A percentile compares a stretch with the other conserved stretches of the same genome.
Conservation (phyloP, 1,140 invertebrate genomes). For the Sitophilus oryzae region DNA sequence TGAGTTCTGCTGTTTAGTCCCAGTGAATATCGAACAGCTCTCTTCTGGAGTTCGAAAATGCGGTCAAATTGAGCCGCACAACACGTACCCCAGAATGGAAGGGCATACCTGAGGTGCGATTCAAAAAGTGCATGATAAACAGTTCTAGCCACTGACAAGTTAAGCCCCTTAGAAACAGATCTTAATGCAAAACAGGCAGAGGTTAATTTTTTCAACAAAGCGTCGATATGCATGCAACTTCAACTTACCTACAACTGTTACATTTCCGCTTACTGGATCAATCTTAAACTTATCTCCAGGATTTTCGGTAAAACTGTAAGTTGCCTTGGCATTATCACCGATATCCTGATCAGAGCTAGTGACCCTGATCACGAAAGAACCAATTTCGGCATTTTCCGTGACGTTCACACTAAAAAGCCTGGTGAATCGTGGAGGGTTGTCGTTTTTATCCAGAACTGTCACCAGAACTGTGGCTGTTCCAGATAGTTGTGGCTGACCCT, state of each 20-base stretch:
- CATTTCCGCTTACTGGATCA: slow-evolving; percentile 81
- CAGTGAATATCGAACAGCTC: too few species aligned
- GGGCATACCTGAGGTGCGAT: too few species aligned
- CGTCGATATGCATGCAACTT: neutral
- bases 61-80: too few species aligned
- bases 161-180: too few species aligned
- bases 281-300: slow-evolving; percentile 84
- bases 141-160: too few species aligned
- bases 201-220: neutral
- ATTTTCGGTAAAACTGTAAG: slow-evolving; percentile 83
- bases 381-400: slow-evolving; percentile 89
- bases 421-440: slow-evolving; percentile 91
- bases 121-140: too few species aligned
- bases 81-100: too few species aligned
- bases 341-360: slow-evolving; percentile 87
- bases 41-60: too few species aligned
- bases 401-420: slow-evolving; percentile 89
- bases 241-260: slow-evolving; percentile 64
- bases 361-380: slow-evolving; percentile 86
- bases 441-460: slow-evolving; percentile 86
- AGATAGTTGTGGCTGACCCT: slow-evolving; percentile 73
- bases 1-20: too few species aligned
- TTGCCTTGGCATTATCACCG: slow-evolving; percentile 80
- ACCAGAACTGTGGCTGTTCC: slow-evolving; percentile 81
- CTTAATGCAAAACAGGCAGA: too few species aligned